Evolutionary conservation across 2,113 vertebrate species (phyloP).

Genomic region (Ptilonorhynchus violaceus): DNA sequence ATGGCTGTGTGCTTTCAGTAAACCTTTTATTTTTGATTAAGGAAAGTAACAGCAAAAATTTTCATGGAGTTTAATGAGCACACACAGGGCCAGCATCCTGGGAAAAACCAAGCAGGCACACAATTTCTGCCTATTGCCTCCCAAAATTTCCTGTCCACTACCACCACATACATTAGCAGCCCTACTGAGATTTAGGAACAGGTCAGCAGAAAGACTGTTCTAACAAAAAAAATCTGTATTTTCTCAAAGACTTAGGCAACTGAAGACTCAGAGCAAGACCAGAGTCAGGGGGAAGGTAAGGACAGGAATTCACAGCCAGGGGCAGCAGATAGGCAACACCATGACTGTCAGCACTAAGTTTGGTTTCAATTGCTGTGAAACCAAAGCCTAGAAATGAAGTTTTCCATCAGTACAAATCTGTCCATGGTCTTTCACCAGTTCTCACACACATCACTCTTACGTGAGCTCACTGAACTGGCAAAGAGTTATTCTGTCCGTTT

Average conservation of each 20-base stretch:
- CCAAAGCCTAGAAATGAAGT: not conserved
- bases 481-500: not conserved
- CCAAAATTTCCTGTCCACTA: not conserved
- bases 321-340: not conserved
- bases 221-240: not conserved
- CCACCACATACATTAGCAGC: not conserved
- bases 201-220: not conserved
- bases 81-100: not conserved
- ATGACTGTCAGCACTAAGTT: not conserved
- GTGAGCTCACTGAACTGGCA: not conserved
- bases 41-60: not conserved
- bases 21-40: not conserved
- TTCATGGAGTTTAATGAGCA: not conserved
- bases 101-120: not conserved
- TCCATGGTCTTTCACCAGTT: not conserved
- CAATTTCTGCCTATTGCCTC: not conserved
- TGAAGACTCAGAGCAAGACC: not conserved
- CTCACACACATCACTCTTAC: not conserved
- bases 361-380: not conserved
- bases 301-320: not conserved
- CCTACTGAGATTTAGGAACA: not conserved
- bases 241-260: not conserved
- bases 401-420: not conserved
- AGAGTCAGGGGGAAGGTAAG: not conserved
- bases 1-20: not conserved